Evolutionary conservation across 35 echinoderm and acorn worm species (phyloP), one percentile per base, ranked within the genome.

Genomic region (Nesometra sesokonis): DNA sequence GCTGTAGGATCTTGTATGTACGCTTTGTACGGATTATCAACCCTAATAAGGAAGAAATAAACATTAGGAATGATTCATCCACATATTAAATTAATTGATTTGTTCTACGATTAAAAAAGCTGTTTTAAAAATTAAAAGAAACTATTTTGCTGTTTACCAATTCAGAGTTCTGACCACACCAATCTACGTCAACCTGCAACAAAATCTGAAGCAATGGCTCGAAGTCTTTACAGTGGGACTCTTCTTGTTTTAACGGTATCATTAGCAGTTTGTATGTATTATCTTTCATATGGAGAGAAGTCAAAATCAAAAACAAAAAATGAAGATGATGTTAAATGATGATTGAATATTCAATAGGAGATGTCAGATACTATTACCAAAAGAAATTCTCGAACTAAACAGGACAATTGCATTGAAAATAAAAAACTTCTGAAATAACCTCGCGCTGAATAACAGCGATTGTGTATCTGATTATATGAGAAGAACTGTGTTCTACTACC

Each of bases 11-110:
- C 86, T 29, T 79, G 82, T 27, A 21, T 52, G 21, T 93, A 82
- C 82, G 82, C 86, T 33, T 93, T 87, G 23, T 89, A 84, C 32
- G 86, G 84, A 35, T 76, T 93, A 79, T 77, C 78, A 29, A 32
- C 19, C 11, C 33, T 79, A 57, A 88, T 76, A 35, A 57, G 88
- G 31, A 91, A 91, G 84, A 82, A 91, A 82, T 90, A 90, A 57
- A 77, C 30, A 31, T 11, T 21, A n/a, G n/a, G n/a, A n/a, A n/a
- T n/a, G 30, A 0, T 11, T 23, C 7, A 33, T 32, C 30, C 30
- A 52, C 31, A n/a, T 67, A 27, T 9, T n/a, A n/a, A n/a, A n/a
- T n/a, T n/a, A 67, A 17, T 67, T 67, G 52, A 67, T 67, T 67
- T 67, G 23, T 67, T 67, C 52, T 67, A 67, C 52, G 23, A 67